phyloP scores from a whole-genome alignment of 35 echinoderm and acorn worm genomes.

The Eucidaris tribuloides region DNA sequence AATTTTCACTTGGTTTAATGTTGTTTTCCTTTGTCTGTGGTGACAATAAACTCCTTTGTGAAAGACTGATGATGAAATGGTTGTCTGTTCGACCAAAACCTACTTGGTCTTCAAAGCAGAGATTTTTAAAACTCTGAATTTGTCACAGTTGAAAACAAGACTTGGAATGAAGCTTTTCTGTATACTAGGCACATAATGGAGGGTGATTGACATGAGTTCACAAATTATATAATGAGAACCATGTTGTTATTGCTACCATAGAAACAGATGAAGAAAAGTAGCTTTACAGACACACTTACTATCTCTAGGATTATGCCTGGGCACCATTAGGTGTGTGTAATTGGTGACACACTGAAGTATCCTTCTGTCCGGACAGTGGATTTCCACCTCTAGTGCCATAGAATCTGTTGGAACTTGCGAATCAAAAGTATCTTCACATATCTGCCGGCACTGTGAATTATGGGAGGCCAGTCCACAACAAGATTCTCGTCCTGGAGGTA shows the following conservation, averaged over 20 bases:
- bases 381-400: conserved; percentile 67
- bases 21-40: no score
- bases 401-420: conserved; percentile 41
- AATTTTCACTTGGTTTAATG: no score
- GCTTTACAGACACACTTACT: conserved; percentile 47
- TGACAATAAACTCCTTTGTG: no score
- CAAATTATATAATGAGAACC: background rate
- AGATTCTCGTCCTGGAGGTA: conserved; percentile 55
- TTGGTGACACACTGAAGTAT: conserved; percentile 79
- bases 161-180: background rate
- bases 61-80: no score
- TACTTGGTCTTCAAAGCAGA: no score
- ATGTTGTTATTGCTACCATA: background rate
- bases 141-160: background rate
- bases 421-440: conserved; percentile 75
- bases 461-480: conserved; percentile 64
- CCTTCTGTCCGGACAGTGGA: conserved; percentile 51
- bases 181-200: background rate
- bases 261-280: background rate
- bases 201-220: background rate
- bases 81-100: no score
- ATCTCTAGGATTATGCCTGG: conserved; percentile 71
- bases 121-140: background rate
- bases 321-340: conserved; percentile 63
- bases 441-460: conserved; percentile 46